Base-by-base conservation (phyloP, 2,888 invertebrate genomes). In the Acheta domesticus region DNA sequence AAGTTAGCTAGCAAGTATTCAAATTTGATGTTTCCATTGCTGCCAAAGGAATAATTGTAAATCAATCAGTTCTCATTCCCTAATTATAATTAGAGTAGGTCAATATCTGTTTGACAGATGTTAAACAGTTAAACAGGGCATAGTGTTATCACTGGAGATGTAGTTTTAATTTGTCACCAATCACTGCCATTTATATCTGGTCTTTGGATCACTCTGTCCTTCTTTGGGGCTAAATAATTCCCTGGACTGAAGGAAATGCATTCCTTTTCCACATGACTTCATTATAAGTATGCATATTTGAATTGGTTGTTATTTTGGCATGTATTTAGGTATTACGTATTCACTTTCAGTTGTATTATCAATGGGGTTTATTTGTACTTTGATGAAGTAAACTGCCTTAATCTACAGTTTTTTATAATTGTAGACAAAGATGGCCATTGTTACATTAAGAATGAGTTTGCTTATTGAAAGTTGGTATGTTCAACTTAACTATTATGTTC, bases 151-250 rank as follows among this genome's bases (percentile, higher is more conserved):
- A 49, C 49, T 79, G 76, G 62, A 80, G 49, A 49, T 77, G 36
- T 78, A 78, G 80, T 75, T 74, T 74, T 79, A 79, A 79, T 79
- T 80, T 79, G 76, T 77, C 81, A 80, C 78, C 80, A 81, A 81
- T 81, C 81, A 81, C 81, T 81, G 81, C 81, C 81, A 81, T 81
- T 80, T 80, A 20, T 80, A 77, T 80, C 80, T 78, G 78, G 80
- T 80, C 78, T 80, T 50, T 79, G 80, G 80, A 79, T 79, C 79
- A 77, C 19, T 48, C 75, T 21, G 23, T 49, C 77, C 49, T 77
- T 62, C 74, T 74, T 50, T 20, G 50, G 50, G 77, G 21, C 19
- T 78, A 48, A 48, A 21, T 4, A 75, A 21, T 21, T 48, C n/a
- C 49, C 74, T 74, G 78, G 48, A 78, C 21, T 48, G 78, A 74